Evolutionary conservation across 2,888 invertebrate species (phyloP).

Genomic region (Artemia sinica): DNA sequence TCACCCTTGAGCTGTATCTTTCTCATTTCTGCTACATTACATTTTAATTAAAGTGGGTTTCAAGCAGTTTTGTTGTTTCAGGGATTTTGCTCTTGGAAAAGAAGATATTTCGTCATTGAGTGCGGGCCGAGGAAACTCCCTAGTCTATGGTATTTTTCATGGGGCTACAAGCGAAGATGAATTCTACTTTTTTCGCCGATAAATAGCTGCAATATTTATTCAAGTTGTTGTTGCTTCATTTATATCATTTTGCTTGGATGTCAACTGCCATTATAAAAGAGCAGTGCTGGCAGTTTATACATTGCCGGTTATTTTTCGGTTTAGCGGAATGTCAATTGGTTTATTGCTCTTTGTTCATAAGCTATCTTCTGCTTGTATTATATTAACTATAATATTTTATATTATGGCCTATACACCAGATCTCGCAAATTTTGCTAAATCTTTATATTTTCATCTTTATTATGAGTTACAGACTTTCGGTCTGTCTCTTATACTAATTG

Average conservation of each 20-base stretch:
- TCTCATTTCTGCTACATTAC: not conserved
- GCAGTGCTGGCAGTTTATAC: slow-evolving; percentile 34
- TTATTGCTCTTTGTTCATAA: slow-evolving; percentile 34
- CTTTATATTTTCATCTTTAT: slow-evolving; percentile 27
- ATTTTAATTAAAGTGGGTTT: too few species aligned
- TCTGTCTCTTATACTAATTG: slow-evolving; percentile 29
- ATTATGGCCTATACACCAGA: slow-evolving; percentile 32
- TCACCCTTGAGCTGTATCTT: too few species aligned
- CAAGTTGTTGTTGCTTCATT: slow-evolving; percentile 31
- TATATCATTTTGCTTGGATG: slow-evolving; percentile 26
- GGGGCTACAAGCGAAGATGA: slow-evolving; percentile 25
- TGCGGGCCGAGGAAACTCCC: not conserved
- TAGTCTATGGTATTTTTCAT: not conserved
- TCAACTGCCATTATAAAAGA: slow-evolving; percentile 26
- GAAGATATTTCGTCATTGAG: slow-evolving; percentile 8
- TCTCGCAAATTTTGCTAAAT: slow-evolving; percentile 30
- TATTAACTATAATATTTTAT: slow-evolving; percentile 33
- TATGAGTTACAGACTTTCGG: slow-evolving; percentile 28
- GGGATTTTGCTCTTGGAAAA: slow-evolving; percentile 14
- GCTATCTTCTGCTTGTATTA: slow-evolving; percentile 32
- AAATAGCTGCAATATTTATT: slow-evolving; percentile 30
- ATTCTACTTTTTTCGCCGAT: slow-evolving; percentile 28
- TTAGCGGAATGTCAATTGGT: slow-evolving; percentile 32
- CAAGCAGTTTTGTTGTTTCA: not conserved
- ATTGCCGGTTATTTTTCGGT: slow-evolving; percentile 35